Conservation (phyloP, 2,797 vertebrate species). For the Betta splendens region DNA sequence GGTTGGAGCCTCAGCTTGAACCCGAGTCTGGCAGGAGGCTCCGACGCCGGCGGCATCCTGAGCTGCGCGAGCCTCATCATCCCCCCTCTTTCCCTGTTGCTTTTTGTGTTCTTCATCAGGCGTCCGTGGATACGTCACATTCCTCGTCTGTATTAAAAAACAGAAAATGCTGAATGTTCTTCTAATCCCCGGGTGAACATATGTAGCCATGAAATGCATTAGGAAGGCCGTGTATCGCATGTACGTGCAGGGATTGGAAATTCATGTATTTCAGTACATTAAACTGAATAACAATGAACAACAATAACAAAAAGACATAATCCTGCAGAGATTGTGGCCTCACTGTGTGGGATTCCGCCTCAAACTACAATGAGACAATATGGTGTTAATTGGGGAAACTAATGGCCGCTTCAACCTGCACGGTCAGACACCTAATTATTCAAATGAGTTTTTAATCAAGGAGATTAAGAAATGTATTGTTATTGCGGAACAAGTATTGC, state of each 20-base stretch:
- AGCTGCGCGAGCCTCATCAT: slow-evolving; percentile 19
- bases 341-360: not conserved
- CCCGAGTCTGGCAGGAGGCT: slow-evolving; percentile 25
- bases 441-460: slow-evolving; percentile 60
- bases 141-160: slow-evolving; percentile 1
- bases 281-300: slow-evolving; percentile 3
- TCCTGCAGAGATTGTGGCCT: not conserved
- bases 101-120: not conserved
- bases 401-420: slow-evolving; percentile 49
- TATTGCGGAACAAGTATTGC: not conserved
- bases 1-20: slow-evolving; percentile 50
- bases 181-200: slow-evolving; percentile 31
- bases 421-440: slow-evolving; percentile 45
- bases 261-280: slow-evolving; percentile 10
- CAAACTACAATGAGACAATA: not conserved
- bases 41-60: slow-evolving; percentile 5
- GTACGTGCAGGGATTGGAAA: slow-evolving; percentile 21
- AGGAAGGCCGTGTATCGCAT: slow-evolving; percentile 14
- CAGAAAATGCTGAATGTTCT: slow-evolving; percentile 12
- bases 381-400: slow-evolving; percentile 38
- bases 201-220: slow-evolving; percentile 12
- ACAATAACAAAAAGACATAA: no score
- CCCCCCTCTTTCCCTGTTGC: not conserved
- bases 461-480: slow-evolving; percentile 40
- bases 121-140: no score